Conservation (phyloP, 1,140 invertebrate species). For the Notospermus geniculatus region DNA sequence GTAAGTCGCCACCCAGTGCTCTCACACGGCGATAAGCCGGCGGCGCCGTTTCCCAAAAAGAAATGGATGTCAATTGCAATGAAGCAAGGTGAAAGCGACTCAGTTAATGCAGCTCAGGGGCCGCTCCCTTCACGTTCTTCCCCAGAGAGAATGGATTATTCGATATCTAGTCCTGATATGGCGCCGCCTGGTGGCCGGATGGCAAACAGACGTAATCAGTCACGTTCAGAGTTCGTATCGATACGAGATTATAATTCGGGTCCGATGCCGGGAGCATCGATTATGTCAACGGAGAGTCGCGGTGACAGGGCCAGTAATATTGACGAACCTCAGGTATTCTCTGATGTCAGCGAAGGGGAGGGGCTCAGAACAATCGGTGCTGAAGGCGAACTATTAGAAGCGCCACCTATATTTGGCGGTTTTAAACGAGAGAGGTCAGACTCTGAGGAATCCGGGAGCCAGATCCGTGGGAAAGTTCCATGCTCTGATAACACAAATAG, state of each 20-base stretch:
- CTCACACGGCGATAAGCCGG: too few species aligned
- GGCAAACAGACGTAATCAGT: too few species aligned
- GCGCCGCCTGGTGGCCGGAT: too few species aligned
- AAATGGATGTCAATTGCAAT: constrained; percentile 1
- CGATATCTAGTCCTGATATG: too few species aligned
- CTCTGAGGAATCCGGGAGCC: not conserved
- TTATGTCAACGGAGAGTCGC: not conserved
- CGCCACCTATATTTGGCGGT: not conserved
- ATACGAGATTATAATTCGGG: too few species aligned
- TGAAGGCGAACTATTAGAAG: not conserved
- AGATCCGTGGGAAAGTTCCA: too few species aligned
- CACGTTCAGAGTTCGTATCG: too few species aligned
- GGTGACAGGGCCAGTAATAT: not conserved
- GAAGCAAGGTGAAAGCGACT: not conserved
- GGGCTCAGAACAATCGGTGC: not conserved
- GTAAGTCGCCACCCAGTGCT: too few species aligned
- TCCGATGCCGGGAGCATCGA: not conserved
- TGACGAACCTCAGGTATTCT: too few species aligned
- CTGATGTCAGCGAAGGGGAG: not conserved
- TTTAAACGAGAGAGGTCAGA: constrained; percentile 4
- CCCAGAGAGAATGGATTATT: not conserved
- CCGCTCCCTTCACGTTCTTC: not conserved
- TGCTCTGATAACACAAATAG: too few species aligned
- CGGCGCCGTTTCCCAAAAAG: constrained; percentile 4
- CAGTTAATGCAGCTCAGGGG: not conserved